Evolutionary conservation across 1,140 invertebrate species (phyloP), one percentile per base, ranked within the genome.

Genomic region (Tribolium castaneum): DNA sequence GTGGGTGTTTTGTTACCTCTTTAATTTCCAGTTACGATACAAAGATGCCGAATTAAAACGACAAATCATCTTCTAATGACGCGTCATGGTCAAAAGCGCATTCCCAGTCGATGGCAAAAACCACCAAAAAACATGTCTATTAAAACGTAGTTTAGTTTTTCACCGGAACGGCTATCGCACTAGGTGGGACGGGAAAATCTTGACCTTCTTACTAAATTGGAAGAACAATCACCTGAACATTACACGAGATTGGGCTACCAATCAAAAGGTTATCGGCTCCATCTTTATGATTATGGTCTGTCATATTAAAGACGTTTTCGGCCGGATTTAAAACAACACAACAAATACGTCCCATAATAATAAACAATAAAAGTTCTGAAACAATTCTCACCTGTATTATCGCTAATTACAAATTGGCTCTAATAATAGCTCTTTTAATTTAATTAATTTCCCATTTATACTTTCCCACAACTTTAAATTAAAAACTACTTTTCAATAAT

Each of bases 1-100:
- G 56, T 62, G 56, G 56, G 56, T 62, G 56, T 62, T 62, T 62
- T 62, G 56, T 62, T 62, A 62, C 56, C 56, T 62, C 56, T 62
- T 62, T 62, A 62, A 62, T 62, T 62, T 62, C 13, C 6, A 30
- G 19, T 62, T 62, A 30, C 56, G 56, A 19, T 25, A 62, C 56
- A 62, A 62, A 62, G 56, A 62, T 62, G 56, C 56, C 56, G 56
- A 62, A 62, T 62, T 62, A 62, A 62, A 62, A 62, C 22, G 56
- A 62, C 56, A 62, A 62, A 62, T 62, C 56, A 62, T 62, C 56
- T 62, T 62, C 56, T 30, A 62, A 62, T 62, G 56, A 62, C 56
- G 16, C 16, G 56, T n/a, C 56, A 10, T 30, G 22, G 56, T 22
- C n/a, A 62, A 62, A 16, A 62, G 22, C 16, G 56, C 56, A 13